Conservation (phyloP, 2,888 invertebrate genomes). For the Drosophila pegasa region DNA sequence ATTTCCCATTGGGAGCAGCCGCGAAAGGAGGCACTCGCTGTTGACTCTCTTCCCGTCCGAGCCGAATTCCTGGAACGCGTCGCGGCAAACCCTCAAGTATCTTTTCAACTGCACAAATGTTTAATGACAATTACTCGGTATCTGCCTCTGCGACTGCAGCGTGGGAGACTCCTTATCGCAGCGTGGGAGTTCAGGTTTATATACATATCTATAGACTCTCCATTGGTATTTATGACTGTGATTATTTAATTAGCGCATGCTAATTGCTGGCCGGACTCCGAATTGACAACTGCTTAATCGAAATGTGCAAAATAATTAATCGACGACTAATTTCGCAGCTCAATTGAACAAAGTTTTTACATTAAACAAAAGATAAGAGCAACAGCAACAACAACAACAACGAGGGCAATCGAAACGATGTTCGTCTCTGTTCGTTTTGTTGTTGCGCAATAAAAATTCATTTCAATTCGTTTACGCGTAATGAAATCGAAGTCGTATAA, state of each 20-base stretch:
- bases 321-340: conserved; percentile 70
- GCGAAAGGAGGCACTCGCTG: conserved; percentile 51
- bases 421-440: conserved; percentile 47
- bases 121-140: conserved; percentile 71
- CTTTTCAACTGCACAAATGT: conserved; percentile 69
- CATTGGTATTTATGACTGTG: conserved; percentile 55
- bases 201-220: conserved; percentile 21
- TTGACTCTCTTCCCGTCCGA: conserved; percentile 67
- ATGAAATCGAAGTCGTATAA: conserved; percentile 78
- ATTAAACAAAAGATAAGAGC: conserved; percentile 74
- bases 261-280: conserved; percentile 49
- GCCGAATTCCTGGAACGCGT: conserved; percentile 77
- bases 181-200: conserved; percentile 51
- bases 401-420: conserved; percentile 29
- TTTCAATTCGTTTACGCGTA: conserved; percentile 80
- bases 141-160: conserved; percentile 25
- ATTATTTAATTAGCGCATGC: conserved; percentile 77
- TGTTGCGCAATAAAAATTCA: conserved; percentile 80
- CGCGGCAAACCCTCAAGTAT: conserved; percentile 67
- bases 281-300: conserved; percentile 50
- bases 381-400: conserved; percentile 15
- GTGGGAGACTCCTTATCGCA: conserved; percentile 44
- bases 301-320: conserved; percentile 71
- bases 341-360: conserved; percentile 80
- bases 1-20: conserved; percentile 48